Evolutionary conservation across 1,140 invertebrate genomes (phyloP).

Genomic region (Scylla paramamosain): DNA sequence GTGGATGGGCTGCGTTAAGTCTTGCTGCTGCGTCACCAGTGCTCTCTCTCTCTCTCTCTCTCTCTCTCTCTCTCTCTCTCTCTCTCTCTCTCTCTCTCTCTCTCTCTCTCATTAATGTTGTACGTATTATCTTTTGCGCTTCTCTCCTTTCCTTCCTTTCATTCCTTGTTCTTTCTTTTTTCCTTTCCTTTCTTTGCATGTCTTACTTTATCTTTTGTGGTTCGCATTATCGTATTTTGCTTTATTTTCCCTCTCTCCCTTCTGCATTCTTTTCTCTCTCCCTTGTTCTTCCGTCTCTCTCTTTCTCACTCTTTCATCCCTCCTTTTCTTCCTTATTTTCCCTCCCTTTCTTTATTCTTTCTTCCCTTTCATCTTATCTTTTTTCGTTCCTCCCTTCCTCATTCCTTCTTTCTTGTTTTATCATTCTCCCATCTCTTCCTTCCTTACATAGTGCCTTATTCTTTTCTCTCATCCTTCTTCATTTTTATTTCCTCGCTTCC

Average conservation of each 20-base stretch:
- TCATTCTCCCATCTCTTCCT: not conserved
- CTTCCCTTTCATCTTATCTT: not conserved
- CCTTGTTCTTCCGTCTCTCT: not conserved
- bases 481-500: not conserved
- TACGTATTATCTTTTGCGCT: not conserved
- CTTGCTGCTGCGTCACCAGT: too few relatives aligned
- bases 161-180: not conserved
- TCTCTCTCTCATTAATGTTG: not conserved
- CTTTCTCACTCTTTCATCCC: too few relatives aligned
- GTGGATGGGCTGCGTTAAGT: too few relatives aligned
- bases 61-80: too few relatives aligned
- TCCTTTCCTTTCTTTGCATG: not conserved
- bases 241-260: not conserved
- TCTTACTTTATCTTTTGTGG: not conserved
- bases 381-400: not conserved
- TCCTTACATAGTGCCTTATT: not conserved
- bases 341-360: not conserved
- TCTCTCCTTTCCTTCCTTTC: not conserved
- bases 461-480: not conserved
- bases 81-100: not conserved
- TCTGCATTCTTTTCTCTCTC: not conserved
- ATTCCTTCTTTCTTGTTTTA: not conserved
- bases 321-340: not conserved
- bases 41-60: too few relatives aligned
- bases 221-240: too few relatives aligned